Percentiles rank a stretch among this genome's conserved stretches.
These are phyloP conservation scores for Lasioglossum oenotherae DNA, from an alignment of 2,888 invertebrate genomes.

Conservation along the genomic window DNA sequence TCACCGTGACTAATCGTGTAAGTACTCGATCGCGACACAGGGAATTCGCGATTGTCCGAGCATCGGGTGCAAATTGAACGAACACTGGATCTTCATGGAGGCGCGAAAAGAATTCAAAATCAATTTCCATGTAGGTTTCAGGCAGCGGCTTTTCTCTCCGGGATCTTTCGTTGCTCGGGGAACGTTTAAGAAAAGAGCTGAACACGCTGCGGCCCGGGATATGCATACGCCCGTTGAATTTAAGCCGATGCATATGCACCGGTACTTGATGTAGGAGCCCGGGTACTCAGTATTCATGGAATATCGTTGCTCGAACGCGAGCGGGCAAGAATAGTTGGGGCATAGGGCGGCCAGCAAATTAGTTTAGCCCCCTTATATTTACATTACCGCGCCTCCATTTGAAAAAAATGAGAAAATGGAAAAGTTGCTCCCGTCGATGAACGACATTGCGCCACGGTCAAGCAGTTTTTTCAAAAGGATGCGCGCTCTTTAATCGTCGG, in stretches of 20 bases:
- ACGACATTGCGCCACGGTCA: neutral
- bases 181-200: conserved; percentile 57
- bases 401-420: conserved; percentile 26
- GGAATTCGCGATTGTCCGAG: neutral
- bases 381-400: conserved; percentile 35
- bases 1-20: neutral
- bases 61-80: neutral
- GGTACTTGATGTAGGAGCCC: conserved; percentile 60
- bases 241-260: conserved; percentile 68
- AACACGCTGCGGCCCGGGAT: conserved; percentile 15
- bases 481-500: too few species aligned
- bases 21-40: neutral
- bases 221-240: conserved; percentile 63
- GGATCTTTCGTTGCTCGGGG: conserved; percentile 16
- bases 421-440: neutral
- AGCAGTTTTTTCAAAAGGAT: too few species aligned
- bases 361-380: conserved; percentile 61
- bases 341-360: conserved; percentile 51
- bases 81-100: neutral
- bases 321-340: conserved; percentile 13
- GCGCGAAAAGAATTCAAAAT: conserved; percentile 26
- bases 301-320: conserved; percentile 70
- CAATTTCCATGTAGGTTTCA: conserved; percentile 29
- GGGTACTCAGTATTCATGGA: conserved; percentile 79
- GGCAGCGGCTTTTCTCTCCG: neutral